Evolutionary conservation across 2,888 invertebrate species (phyloP).

Genomic region (Aphidius colemani): DNA sequence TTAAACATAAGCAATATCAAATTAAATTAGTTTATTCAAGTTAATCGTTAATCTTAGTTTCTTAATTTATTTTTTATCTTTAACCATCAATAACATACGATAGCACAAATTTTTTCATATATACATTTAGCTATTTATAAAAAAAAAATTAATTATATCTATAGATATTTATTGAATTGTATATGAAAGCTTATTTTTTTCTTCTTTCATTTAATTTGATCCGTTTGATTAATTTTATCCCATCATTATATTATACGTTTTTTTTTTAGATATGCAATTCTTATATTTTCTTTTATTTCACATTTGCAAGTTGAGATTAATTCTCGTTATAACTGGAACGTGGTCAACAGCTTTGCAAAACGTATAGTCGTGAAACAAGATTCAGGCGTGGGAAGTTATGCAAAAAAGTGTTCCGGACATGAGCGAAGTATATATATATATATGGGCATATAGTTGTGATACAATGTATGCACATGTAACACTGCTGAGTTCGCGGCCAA

Average conservation of each 20-base stretch:
- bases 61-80: too few species aligned
- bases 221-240: background rate
- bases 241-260: background rate
- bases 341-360: slow-evolving; percentile 34
- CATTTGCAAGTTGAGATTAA: slow-evolving; percentile 24
- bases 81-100: too few species aligned
- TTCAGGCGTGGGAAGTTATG: slow-evolving; percentile 46
- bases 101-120: too few species aligned
- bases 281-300: slow-evolving; percentile 12
- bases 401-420: slow-evolving; percentile 36
- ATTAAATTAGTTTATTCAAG: too few species aligned
- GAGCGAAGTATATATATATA: background rate
- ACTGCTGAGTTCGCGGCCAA: slow-evolving; percentile 21
- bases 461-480: background rate
- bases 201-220: too few species aligned
- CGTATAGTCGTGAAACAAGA: slow-evolving; percentile 18
- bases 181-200: too few species aligned
- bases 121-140: too few species aligned
- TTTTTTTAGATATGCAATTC: background rate
- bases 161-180: too few species aligned
- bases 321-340: slow-evolving; percentile 40
- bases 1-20: too few species aligned
- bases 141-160: too few species aligned
- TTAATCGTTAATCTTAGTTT: too few species aligned
- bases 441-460: too few species aligned